Percentiles rank a stretch among this genome's conserved stretches.
Conservation (phyloP, 2,888 invertebrate species). For the Leptinotarsa peninsularis region DNA sequence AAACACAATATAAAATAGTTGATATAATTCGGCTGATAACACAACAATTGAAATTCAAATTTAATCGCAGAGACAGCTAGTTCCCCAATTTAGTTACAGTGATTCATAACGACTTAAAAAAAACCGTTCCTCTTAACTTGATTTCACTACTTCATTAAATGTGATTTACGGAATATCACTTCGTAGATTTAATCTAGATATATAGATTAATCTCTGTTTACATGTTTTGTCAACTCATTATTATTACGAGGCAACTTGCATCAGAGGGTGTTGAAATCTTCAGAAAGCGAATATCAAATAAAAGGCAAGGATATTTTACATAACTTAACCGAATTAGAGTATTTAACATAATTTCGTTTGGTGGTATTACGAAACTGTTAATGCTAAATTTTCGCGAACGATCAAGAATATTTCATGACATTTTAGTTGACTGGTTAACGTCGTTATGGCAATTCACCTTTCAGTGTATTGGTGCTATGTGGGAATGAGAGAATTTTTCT, state of each 20-base stretch:
- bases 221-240: not conserved
- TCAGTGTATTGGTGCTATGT: not conserved
- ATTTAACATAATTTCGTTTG: constrained; percentile 12
- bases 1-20: too few species aligned
- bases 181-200: not conserved
- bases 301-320: constrained; percentile 10
- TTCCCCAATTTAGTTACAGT: too few species aligned
- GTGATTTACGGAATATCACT: too few species aligned
- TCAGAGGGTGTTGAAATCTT: constrained; percentile 12
- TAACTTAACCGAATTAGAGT: constrained; percentile 13
- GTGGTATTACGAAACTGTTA: not conserved
- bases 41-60: too few species aligned
- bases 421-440: not conserved
- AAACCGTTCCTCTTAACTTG: too few species aligned
- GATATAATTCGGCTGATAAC: too few species aligned
- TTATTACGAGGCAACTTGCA: constrained; percentile 9
- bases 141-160: too few species aligned
- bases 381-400: not conserved
- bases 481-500: constrained; percentile 18
- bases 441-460: not conserved
- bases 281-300: constrained; percentile 6
- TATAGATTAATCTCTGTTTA: not conserved
- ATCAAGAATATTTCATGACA: not conserved
- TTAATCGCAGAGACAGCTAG: too few species aligned
- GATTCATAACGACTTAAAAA: too few species aligned